Conservation (phyloP, 2,113 vertebrate genomes). For the Saccopteryx leptura region DNA sequence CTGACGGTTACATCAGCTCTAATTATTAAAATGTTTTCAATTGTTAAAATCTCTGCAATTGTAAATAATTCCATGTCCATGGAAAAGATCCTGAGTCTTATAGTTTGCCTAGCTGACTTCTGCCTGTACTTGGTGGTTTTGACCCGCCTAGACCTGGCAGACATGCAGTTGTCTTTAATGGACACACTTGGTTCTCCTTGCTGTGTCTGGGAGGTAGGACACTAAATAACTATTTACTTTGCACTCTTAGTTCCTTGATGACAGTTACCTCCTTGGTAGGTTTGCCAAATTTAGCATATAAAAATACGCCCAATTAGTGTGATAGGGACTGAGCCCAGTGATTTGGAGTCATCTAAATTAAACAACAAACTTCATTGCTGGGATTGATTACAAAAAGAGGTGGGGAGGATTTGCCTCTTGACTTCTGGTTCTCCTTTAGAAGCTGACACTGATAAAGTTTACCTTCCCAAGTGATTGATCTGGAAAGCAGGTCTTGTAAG, state of each 20-base stretch:
- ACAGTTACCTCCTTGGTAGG: not conserved
- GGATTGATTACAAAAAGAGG: not conserved
- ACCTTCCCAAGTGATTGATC: not conserved
- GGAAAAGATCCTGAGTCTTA: not conserved
- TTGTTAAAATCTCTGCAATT: not conserved
- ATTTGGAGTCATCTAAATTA: not conserved
- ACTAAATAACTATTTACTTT: not conserved
- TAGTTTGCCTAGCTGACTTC: not conserved
- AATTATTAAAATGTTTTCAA: not conserved
- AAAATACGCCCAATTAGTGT: not conserved
- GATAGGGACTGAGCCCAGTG: not conserved
- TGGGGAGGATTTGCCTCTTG: not conserved
- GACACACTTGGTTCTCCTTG: not conserved
- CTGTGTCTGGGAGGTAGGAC: not conserved
- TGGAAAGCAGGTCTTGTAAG: not conserved
- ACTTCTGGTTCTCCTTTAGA: not conserved
- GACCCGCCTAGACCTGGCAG: not conserved
- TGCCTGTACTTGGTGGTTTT: not conserved
- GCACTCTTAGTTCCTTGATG: not conserved
- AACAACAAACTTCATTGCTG: not conserved
- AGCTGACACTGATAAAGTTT: not conserved
- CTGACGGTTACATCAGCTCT: not conserved
- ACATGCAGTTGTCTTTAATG: not conserved
- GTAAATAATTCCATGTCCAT: not conserved
- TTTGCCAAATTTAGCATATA: not conserved